Conservation (phyloP, 2,888 invertebrate genomes). For the Platycheirus albimanus region DNA sequence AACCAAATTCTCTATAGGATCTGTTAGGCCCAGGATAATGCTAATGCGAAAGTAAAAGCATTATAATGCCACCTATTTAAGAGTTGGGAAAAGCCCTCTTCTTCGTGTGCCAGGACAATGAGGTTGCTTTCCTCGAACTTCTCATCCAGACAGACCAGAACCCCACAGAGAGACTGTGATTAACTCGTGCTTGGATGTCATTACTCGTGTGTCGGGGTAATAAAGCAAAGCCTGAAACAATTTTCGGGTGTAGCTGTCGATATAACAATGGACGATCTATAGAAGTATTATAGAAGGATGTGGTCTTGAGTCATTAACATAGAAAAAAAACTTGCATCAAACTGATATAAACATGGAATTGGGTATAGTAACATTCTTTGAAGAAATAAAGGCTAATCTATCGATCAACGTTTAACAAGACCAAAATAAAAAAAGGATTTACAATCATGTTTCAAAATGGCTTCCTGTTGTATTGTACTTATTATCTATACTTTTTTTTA, state of each 20-base stretch:
- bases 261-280: constrained; percentile 56
- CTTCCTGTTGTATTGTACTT: no score
- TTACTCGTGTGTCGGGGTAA: constrained; percentile 59
- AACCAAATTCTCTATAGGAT: constrained; percentile 58
- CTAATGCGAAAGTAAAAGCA: constrained; percentile 72
- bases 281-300: constrained; percentile 40
- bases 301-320: constrained; percentile 34
- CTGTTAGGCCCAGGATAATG: constrained; percentile 67
- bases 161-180: constrained; percentile 48
- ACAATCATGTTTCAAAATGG: no score
- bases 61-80: constrained; percentile 54
- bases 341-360: no score
- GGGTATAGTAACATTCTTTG: no score
- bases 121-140: not conserved
- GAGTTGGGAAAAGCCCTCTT: not conserved
- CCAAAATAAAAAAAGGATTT: no score
- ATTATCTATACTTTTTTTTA: no score
- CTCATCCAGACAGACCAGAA: constrained; percentile 8
- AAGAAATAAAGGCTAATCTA: no score
- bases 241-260: constrained; percentile 56
- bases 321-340: constrained; percentile 16
- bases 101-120: constrained; percentile 11
- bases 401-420: no score
- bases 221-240: constrained; percentile 55
- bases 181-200: constrained; percentile 60